Conservation (phyloP, 2,888 invertebrate species). For the Thereva unica region DNA sequence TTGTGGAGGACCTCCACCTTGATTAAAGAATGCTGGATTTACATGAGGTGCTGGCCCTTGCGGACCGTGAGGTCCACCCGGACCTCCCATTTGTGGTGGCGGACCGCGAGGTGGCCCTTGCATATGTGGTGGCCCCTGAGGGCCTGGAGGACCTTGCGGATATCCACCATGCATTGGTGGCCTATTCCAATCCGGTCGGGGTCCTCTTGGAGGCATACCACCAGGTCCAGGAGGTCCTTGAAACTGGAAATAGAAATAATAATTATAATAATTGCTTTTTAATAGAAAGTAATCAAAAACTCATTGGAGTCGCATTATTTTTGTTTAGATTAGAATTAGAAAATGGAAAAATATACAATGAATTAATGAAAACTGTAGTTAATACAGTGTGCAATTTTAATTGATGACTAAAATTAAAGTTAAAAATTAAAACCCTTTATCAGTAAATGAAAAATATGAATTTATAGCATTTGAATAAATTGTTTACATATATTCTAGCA, state of each 20-base stretch:
- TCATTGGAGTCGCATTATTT: too few species aligned
- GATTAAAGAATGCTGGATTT: conserved; percentile 95
- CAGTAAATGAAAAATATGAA: too few species aligned
- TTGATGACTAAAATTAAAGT: too few species aligned
- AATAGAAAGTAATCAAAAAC: neutral
- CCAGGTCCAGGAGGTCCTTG: conserved; percentile 57
- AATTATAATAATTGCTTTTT: neutral
- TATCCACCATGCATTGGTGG: conserved; percentile 73
- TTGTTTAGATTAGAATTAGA: too few species aligned
- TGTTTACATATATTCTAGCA: too few species aligned
- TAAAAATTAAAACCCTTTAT: too few species aligned
- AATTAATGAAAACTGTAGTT: too few species aligned
- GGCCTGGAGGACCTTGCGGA: conserved; percentile 63
- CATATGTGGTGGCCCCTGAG: conserved; percentile 72
- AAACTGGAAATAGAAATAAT: conserved; percentile 47
- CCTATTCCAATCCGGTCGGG: conserved; percentile 74
- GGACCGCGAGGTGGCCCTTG: conserved; percentile 69
- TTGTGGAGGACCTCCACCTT: conserved; percentile 59
- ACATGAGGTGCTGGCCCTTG: conserved; percentile 87
- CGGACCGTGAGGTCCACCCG: conserved; percentile 61
- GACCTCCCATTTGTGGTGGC: conserved; percentile 60
- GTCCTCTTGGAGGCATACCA: conserved; percentile 61
- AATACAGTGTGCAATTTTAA: too few species aligned
- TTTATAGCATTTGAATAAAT: too few species aligned
- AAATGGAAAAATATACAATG: too few species aligned